Evolutionary conservation across 2,113 vertebrate genomes (phyloP).

Genomic region (Haliaeetus leucogaster): DNA sequence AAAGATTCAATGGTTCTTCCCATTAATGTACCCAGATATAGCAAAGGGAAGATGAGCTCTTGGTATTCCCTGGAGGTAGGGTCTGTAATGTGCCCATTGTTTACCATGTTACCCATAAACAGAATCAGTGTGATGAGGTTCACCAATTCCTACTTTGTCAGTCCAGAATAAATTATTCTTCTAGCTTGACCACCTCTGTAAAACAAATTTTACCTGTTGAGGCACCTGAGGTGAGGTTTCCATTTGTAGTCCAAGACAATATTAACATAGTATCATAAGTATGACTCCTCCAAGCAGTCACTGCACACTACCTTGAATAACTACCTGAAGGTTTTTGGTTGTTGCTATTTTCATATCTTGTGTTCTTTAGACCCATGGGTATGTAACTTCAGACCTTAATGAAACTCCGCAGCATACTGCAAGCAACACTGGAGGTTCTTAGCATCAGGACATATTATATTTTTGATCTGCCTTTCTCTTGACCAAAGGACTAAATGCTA

Average conservation of each 20-base stretch:
- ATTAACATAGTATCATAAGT: background rate
- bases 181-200: background rate
- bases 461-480: background rate
- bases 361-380: background rate
- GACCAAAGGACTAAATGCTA: background rate
- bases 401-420: background rate
- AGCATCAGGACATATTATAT: background rate
- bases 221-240: background rate
- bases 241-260: background rate
- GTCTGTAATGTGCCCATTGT: background rate
- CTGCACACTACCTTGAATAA: background rate
- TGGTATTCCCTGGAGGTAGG: background rate
- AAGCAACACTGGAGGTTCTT: background rate
- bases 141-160: background rate
- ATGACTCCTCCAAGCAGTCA: background rate
- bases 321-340: background rate
- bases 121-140: background rate
- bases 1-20: background rate
- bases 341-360: background rate
- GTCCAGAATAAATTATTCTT: background rate
- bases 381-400: background rate
- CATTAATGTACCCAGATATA: background rate
- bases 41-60: background rate
- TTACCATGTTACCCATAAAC: background rate
- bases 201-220: background rate